phyloP scores from a whole-genome alignment of 2,797 vertebrate genomes.

The Malurus leucopterus region DNA sequence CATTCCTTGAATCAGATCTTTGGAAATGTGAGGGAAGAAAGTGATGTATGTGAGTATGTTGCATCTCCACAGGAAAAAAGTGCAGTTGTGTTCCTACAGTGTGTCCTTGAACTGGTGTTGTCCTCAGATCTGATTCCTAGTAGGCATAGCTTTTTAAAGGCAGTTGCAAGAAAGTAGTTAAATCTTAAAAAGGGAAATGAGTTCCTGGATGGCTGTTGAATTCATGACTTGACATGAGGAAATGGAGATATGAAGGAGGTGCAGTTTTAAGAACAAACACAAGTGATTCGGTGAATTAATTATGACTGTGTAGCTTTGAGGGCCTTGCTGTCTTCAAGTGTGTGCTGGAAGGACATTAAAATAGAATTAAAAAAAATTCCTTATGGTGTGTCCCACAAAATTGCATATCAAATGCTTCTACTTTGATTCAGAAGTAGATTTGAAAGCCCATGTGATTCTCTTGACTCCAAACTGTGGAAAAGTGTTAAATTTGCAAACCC shows the following conservation, averaged over 20 bases:
- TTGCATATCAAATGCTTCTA: background rate
- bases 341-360: background rate
- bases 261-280: background rate
- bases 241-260: background rate
- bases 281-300: background rate
- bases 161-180: background rate
- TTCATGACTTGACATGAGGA: background rate
- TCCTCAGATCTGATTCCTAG: background rate
- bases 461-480: background rate
- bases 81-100: background rate
- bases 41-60: background rate
- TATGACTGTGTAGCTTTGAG: background rate
- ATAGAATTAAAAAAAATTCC: background rate
- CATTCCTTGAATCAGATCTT: background rate
- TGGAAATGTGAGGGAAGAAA: background rate
- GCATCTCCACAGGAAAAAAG: background rate
- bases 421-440: background rate
- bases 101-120: background rate
- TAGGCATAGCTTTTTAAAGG: background rate
- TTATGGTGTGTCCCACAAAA: background rate
- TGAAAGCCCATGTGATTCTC: background rate
- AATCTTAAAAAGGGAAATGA: background rate
- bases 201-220: background rate
- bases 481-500: background rate
- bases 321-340: background rate